Evolutionary conservation across 2,888 invertebrate genomes (phyloP), one percentile per base, ranked within the genome.

Genomic region (Stegana nigrithorax): DNA sequence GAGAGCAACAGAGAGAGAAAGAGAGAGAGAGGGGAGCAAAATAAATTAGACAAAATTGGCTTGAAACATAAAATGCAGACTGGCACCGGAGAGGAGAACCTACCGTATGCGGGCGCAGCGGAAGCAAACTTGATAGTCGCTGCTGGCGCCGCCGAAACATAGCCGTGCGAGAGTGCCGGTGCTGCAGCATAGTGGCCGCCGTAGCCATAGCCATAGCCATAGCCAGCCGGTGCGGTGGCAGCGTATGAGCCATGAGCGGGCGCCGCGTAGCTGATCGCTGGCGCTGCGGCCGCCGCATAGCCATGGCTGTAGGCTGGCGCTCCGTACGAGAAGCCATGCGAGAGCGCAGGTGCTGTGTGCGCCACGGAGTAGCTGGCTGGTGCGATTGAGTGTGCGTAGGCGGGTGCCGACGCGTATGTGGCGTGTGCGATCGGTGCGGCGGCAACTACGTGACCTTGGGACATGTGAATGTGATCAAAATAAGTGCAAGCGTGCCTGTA

Each of bases 91-190:
- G n/a, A 5, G 39, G n/a, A 6, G 10, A 39, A 80, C 83, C 78
- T 82, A 82, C 82, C 82, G 63, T 80, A 77, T 36, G 82, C 73
- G 53, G 84, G 85, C 60, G 82, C 83, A 61, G 82, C 83, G 23
- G 83, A 71, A 27, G 83, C 72, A 53, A 77, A 69, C 53, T 82
- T 83, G 19, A 81, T 26, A 21, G 81, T 63, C 26, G 81, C 67
- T 39, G 78, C 78, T 27, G 82, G 75, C 12, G 73, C 72, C 19
- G 74, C 62, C 4, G 68, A 66, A 19, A 74, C 44, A 55, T 72
- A 70, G 21, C 74, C 67, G 61, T 72, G 71, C 12, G 71, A 62
- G 14, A 70, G 4, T 12, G 67, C 44, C 2, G 60, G 19, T 12
- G 61, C 65, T 0, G 69, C 68, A 21, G 73, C 69, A 65, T 70